Evolutionary conservation across 2,888 invertebrate species (phyloP), one percentile per base, ranked within the genome.

Genomic region (Conchocele bisecta): DNA sequence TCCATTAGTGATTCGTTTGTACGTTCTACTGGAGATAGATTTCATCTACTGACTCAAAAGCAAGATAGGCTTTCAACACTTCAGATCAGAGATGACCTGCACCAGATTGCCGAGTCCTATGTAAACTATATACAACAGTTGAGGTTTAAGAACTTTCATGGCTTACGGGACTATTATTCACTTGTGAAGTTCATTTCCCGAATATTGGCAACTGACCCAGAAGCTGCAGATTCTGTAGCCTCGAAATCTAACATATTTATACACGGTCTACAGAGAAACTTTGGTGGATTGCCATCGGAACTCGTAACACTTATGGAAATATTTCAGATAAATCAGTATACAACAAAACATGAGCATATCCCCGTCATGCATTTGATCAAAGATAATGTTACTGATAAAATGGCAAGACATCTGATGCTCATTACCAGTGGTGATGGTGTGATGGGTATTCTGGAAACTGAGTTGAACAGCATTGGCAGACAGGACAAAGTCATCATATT

Each of bases 191-290:
- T 46, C 26, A 31, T 66, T 28, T 60, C 68, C 11, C 48, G 24
- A 26, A 20, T 44, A n/a, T 35, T 63, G 4, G 13, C 51, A 0
- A 35, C 31, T 2, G 42, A 29, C 26, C 46, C 1, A 15, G 29
- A 31, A 11, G 9, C 24, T 15, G 17, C 26, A 4, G 11, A 48
- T 11, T 44, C 60, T 7, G 35, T 50, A 42, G 48, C 60, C 54
- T 50, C 63, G 0, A 65, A 71, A 42, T 31, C 28, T 0, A 24
- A 17, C 3, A 57, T 76, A n/a, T 58, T 82, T n/a, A 22, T 68
- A 3, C 61, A 61, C 39, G 85, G 85, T 9, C 56, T 85, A 35
- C 68, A 71, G 35, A 71, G 85, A 28, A 85, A 85, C 35, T 82
- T 85, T 73, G 82, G 83, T 33, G 85, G 85, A 24, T 50, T 80